A percentile compares a stretch with the other conserved stretches of the same genome.
Evolutionary conservation across 2,797 vertebrate species (phyloP).

Genomic region (Cynodonichthys magdalenae): DNA sequence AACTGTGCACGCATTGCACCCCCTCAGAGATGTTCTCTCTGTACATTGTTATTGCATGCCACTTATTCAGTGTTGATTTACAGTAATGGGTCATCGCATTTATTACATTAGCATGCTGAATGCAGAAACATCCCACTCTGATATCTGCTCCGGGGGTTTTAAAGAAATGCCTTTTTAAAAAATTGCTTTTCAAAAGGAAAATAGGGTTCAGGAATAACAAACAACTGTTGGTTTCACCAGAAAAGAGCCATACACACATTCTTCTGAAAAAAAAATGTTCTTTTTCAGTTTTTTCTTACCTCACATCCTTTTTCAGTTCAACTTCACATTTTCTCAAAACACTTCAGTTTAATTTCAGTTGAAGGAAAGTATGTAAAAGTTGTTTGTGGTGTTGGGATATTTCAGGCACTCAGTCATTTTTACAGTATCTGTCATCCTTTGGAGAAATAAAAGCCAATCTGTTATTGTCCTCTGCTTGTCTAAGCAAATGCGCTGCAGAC

Average conservation of each 20-base stretch:
- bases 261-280: background rate
- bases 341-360: conserved; percentile 39
- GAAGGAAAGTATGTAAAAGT: conserved; percentile 59
- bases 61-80: conserved; percentile 43
- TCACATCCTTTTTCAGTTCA: conserved; percentile 18
- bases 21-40: conserved; percentile 12
- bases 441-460: background rate
- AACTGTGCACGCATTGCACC: background rate
- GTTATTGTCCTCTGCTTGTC: conserved; percentile 41
- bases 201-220: conserved; percentile 26
- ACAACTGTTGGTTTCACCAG: conserved; percentile 14
- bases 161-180: conserved; percentile 3
- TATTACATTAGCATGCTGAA: conserved; percentile 32
- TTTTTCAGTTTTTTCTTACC: conserved; percentile 8
- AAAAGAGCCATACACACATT: conserved; percentile 19
- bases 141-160: conserved; percentile 29
- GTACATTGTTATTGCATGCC: conserved; percentile 22
- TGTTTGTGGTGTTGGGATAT: conserved; percentile 49
- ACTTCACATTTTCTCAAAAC: background rate
- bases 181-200: conserved; percentile 17
- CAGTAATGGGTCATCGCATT: conserved; percentile 31
- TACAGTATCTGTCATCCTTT: conserved; percentile 51
- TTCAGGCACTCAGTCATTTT: conserved; percentile 37
- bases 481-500: conserved; percentile 26
- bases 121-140: conserved; percentile 9